Percentiles rank a stretch among this genome's conserved stretches.
Evolutionary conservation across 2,113 vertebrate species (phyloP).

Genomic region (Syrrhaptes paradoxus): DNA sequence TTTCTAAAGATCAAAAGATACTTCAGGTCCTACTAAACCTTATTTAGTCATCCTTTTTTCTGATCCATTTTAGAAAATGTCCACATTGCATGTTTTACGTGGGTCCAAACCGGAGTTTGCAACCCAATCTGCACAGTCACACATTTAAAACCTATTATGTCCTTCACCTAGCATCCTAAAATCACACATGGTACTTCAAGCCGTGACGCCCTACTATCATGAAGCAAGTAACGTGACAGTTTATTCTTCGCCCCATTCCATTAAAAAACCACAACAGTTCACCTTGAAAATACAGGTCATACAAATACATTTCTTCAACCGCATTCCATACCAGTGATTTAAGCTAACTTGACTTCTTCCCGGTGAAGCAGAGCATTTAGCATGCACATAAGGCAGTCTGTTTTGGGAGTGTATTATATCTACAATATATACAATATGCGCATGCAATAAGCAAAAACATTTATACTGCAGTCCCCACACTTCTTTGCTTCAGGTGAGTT

Average conservation of each 20-base stretch:
- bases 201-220: neutral
- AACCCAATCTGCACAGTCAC: neutral
- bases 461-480: neutral
- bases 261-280: neutral
- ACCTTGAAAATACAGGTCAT: neutral
- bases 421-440: rapidly evolving
- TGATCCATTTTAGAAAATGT: neutral
- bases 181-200: neutral
- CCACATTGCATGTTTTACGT: rapidly evolving
- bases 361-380: neutral
- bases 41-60: neutral
- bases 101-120: neutral
- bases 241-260: neutral
- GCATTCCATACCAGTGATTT: neutral
- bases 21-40: neutral
- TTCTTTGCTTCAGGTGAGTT: neutral
- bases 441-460: neutral
- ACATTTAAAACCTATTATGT: neutral
- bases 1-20: neutral
- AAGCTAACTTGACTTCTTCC: neutral
- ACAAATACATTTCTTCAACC: neutral
- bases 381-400: neutral
- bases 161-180: neutral
- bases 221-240: neutral
- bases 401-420: neutral